Conservation (phyloP, 2,113 vertebrate genomes). For the Erythrolamprus reginae region DNA sequence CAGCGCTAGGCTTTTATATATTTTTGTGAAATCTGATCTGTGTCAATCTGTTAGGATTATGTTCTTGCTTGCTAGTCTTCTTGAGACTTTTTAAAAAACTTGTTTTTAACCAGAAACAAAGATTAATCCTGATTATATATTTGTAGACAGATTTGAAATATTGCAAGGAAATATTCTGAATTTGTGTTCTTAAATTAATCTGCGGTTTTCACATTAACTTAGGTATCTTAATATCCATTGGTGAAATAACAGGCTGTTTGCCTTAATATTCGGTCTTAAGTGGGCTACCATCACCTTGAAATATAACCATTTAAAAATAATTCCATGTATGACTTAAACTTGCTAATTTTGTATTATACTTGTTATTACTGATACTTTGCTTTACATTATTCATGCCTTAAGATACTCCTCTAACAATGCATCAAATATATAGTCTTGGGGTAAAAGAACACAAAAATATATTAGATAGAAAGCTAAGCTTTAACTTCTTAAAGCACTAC, state of each 20-base stretch:
- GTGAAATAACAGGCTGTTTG: background rate
- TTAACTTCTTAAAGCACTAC: background rate
- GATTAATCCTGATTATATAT: background rate
- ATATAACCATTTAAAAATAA: slow-evolving; percentile 4
- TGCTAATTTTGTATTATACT: slow-evolving; percentile 17
- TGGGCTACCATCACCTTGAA: background rate
- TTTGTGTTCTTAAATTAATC: background rate
- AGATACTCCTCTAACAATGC: background rate
- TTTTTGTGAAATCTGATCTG: background rate
- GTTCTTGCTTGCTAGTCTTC: background rate
- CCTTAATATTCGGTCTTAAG: background rate
- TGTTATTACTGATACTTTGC: background rate
- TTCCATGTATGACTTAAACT: slow-evolving; percentile 21
- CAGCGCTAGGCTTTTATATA: background rate
- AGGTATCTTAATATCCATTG: background rate
- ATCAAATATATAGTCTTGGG: background rate
- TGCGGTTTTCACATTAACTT: background rate
- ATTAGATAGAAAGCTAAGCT: background rate
- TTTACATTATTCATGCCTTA: background rate
- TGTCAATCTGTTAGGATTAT: background rate
- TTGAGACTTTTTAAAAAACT: background rate
- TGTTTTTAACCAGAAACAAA: background rate
- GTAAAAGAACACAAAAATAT: background rate
- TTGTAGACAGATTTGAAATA: background rate
- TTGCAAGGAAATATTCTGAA: background rate